Percentiles rank a stretch among this genome's conserved stretches.
These are phyloP conservation scores for Exaiptasia diaphana DNA, from an alignment of 64 coral and sea anemone species.

Conservation along the genomic window DNA sequence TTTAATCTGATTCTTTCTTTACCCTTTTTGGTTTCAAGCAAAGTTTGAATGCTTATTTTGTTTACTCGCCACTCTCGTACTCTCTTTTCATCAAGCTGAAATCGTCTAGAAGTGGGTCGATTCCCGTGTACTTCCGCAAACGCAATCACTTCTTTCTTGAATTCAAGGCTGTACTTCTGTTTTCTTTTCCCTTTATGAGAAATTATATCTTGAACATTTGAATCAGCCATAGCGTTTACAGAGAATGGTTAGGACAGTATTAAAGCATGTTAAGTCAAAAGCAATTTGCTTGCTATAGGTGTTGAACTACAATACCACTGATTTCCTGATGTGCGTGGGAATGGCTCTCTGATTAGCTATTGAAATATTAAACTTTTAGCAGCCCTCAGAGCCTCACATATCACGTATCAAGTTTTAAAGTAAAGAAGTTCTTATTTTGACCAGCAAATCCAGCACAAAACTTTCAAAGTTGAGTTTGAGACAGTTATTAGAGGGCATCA, in stretches of 20 bases:
- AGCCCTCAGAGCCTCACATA: background rate
- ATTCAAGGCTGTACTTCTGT: conserved; percentile 54
- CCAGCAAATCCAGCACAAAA: background rate
- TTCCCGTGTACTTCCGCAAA: conserved; percentile 59
- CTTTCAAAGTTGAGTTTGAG: conserved; percentile 44
- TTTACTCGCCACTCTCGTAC: conserved; percentile 44
- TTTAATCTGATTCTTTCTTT: conserved; percentile 57
- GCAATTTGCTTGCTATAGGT: background rate
- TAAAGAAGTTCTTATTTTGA: background rate
- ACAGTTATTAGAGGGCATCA: conserved; percentile 64
- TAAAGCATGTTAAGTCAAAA: background rate
- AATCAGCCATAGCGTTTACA: background rate
- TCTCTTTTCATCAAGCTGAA: conserved; percentile 38
- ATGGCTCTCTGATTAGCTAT: background rate
- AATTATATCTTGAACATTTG: conserved; percentile 22
- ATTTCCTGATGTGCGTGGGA: background rate
- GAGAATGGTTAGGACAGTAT: background rate
- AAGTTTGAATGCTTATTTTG: conserved; percentile 3
- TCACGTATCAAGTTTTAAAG: background rate
- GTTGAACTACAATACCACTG: background rate
- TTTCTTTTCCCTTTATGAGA: conserved; percentile 61
- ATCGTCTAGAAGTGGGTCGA: conserved; percentile 37
- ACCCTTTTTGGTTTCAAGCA: conserved; percentile 51
- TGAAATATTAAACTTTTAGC: background rate
- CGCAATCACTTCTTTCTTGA: conserved; percentile 73